Evolutionary conservation across 2,113 vertebrate genomes (phyloP).

Genomic region (Rhadina sibilatrix): DNA sequence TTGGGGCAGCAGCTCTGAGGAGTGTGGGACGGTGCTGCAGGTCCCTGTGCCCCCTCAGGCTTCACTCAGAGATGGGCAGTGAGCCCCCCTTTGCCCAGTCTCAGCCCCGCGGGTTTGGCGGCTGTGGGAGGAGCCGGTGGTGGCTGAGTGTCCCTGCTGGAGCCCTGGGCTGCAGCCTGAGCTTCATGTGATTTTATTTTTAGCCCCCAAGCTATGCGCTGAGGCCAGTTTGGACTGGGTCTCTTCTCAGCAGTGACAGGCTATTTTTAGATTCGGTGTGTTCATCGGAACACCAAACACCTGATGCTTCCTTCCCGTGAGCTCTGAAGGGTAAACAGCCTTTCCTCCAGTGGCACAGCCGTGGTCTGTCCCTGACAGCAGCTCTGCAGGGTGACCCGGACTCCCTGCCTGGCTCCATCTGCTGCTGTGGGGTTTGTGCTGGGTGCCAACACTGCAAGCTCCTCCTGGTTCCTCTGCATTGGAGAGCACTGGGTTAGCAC

Average conservation of each 20-base stretch:
- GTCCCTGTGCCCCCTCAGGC: neutral
- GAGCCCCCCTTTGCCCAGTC: neutral
- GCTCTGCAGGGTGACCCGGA: too few species aligned
- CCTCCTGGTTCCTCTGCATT: fast-evolving
- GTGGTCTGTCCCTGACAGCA: neutral
- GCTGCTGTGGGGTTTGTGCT: neutral
- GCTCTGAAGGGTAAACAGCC: neutral
- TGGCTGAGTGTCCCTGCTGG: neutral
- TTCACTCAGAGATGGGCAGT: fast-evolving
- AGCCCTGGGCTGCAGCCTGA: neutral
- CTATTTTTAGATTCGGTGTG: neutral
- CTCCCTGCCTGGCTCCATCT: fast-evolving
- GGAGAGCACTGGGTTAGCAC: fast-evolving
- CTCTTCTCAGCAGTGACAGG: neutral
- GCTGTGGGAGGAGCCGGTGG: neutral
- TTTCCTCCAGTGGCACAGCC: neutral
- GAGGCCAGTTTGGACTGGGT: neutral
- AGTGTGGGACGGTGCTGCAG: neutral
- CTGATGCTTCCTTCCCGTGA: neutral
- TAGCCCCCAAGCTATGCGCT: neutral
- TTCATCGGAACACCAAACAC: neutral
- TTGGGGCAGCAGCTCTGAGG: neutral
- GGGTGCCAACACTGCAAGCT: fast-evolving
- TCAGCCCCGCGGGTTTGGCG: neutral
- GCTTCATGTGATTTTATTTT: conserved; percentile 42